Evolutionary conservation across 2,888 invertebrate species (phyloP), one percentile per base, ranked within the genome.

Genomic region (Salpingus planirostris): DNA sequence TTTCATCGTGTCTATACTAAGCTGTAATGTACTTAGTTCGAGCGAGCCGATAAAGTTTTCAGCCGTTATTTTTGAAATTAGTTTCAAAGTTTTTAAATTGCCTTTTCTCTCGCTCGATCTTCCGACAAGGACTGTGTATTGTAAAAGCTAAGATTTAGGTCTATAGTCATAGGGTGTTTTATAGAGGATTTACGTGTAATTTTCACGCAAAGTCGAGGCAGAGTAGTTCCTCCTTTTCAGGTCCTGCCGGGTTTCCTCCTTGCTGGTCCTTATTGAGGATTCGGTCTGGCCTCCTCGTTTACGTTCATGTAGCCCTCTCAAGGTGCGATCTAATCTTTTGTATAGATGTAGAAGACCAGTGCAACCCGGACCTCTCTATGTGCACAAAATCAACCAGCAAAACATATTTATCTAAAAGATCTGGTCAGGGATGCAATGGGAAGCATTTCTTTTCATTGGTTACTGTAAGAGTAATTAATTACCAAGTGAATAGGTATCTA

Each of bases 171-270:
- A 36, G 31, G 24, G 13, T 33, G 22, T 36, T 38, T 46, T 38
- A 41, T 44, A 47, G 46, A 38, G 30, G 40, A 35, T 43, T 35
- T 44, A 46, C 33, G 31, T 36, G 45, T 33, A 45, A 47, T 41
- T 51, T 49, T 47, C 51, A 51, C 46, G 51, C 52, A 56, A 47
- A 56, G 55, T 59, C 60, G 59, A 59, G 62, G 61, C 60, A 61
- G n/a, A n/a, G 59, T 60, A 62, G 62, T 61, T 55, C 53, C 51
- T 59, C 55, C 55, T 59, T 64, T 64, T 58, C 63, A 64, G 62
- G 62, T 64, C 54, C 36, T 52, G 52, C 52, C 52, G 52, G 57
- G 50, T 53, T 49, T 47, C 57, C 55, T 45, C 54, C 59, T 54
- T 52, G 47, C 52, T 60, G 62, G 60, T 58, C 59, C 55, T 59